Percentiles rank a stretch among this genome's conserved stretches.
phyloP scores from a whole-genome alignment of 2,888 invertebrate genomes.

The Trissolcus japonicus region DNA sequence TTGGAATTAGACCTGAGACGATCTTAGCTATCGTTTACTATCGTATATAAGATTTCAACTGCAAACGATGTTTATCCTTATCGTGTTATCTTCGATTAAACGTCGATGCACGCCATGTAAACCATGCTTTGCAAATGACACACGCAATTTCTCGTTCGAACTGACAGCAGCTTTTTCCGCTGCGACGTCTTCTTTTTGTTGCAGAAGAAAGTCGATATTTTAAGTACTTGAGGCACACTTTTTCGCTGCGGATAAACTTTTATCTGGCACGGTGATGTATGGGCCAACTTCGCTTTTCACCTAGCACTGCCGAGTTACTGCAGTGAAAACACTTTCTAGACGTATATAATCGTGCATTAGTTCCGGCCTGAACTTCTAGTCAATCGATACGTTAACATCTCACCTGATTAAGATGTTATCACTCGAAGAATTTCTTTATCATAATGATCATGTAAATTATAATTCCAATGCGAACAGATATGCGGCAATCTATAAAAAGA shows the following conservation, averaged over 20 bases:
- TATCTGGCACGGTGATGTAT: slow-evolving; percentile 58
- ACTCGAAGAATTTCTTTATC: neutral
- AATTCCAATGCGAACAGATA: too few species aligned
- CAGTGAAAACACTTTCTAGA: slow-evolving; percentile 59
- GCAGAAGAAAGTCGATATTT: slow-evolving; percentile 58
- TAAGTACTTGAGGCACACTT: slow-evolving; percentile 57
- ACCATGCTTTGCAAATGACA: slow-evolving; percentile 38
- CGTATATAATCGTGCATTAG: slow-evolving; percentile 57
- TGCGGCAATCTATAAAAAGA: slow-evolving; percentile 1
- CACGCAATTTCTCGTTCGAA: slow-evolving; percentile 29
- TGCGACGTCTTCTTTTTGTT: slow-evolving; percentile 18
- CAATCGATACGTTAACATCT: slow-evolving; percentile 40
- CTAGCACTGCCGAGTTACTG: slow-evolving; percentile 57
- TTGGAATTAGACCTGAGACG: slow-evolving; percentile 44
- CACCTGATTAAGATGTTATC: slow-evolving; percentile 41
- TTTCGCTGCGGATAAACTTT: slow-evolving; percentile 58
- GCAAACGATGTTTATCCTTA: slow-evolving; percentile 53
- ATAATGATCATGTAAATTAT: too few species aligned
- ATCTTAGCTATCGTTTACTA: slow-evolving; percentile 45
- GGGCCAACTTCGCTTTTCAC: slow-evolving; percentile 59
- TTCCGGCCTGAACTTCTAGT: slow-evolving; percentile 35
- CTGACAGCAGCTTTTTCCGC: slow-evolving; percentile 26
- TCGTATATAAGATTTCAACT: slow-evolving; percentile 42
- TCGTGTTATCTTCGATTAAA: slow-evolving; percentile 53
- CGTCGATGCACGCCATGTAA: slow-evolving; percentile 33